These are phyloP conservation scores for Syncerus caffer DNA, from an alignment of 2,797 vertebrate species.

Conservation along the genomic window DNA sequence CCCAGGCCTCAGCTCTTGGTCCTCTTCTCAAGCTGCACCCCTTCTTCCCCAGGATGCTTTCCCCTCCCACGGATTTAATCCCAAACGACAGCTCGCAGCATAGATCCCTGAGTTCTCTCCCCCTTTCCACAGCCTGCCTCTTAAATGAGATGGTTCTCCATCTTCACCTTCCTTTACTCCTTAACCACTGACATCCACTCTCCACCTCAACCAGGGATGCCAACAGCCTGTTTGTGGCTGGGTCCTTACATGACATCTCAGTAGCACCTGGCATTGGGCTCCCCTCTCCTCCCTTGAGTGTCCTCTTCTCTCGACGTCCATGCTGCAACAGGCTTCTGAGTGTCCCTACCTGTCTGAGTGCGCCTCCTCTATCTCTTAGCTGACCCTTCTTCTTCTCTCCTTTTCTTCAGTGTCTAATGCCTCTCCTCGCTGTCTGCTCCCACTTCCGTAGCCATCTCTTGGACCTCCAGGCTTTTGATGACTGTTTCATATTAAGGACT, in stretches of 20 bases:
- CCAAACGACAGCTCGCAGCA: neutral
- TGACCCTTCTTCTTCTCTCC: neutral
- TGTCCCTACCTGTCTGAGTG: neutral
- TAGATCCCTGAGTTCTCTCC: neutral
- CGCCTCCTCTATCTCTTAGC: neutral
- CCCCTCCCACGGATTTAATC: rapidly evolving
- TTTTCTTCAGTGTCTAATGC: neutral
- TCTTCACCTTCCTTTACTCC: neutral
- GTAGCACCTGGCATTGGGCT: rapidly evolving
- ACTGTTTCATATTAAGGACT: neutral
- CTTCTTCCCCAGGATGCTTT: neutral
- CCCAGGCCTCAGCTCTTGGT: neutral
- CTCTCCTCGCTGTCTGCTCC: neutral
- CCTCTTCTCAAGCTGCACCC: neutral
- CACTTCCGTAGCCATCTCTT: neutral
- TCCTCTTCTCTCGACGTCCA: neutral
- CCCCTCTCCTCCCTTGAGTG: neutral
- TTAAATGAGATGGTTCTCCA: neutral
- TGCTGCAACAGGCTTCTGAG: neutral
- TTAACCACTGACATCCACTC: neutral
- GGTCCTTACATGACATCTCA: neutral
- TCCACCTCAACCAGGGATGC: no score
- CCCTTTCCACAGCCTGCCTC: neutral
- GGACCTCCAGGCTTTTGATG: neutral
- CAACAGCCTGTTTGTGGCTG: neutral